These are phyloP conservation scores for Bubalus kerabau DNA, from an alignment of 2,113 vertebrate genomes.

Conservation along the genomic window DNA sequence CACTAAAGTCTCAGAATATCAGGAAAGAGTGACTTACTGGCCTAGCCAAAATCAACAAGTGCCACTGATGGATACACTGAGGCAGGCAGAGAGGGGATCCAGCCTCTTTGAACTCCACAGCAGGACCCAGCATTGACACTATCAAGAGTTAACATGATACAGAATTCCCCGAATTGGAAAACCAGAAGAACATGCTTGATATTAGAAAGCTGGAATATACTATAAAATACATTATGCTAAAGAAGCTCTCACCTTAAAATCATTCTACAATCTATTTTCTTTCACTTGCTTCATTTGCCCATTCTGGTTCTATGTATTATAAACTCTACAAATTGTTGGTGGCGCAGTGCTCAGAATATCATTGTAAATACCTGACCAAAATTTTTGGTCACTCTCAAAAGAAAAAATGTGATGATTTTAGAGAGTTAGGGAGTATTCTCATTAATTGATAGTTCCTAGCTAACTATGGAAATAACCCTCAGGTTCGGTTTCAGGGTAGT, in stretches of 20 bases:
- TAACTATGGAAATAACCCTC: background rate
- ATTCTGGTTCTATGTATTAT: background rate
- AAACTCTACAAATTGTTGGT: background rate
- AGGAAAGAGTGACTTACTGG: background rate
- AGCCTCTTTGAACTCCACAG: background rate
- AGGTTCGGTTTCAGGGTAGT: background rate
- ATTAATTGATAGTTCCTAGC: background rate
- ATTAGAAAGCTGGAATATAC: background rate
- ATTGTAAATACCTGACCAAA: background rate
- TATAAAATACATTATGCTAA: background rate
- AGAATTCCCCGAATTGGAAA: background rate
- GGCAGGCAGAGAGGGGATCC: background rate
- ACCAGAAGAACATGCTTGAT: background rate
- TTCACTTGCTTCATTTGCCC: background rate
- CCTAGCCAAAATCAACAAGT: background rate
- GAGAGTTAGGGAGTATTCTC: background rate
- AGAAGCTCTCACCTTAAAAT: background rate
- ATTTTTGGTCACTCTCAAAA: background rate
- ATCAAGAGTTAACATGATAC: background rate
- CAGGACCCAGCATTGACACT: background rate
- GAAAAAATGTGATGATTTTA: background rate
- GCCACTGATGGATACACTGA: background rate
- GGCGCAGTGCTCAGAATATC: background rate
- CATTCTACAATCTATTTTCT: background rate
- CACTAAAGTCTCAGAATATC: background rate